A percentile compares a stretch with the other conserved stretches of the same genome.
phyloP scores from a whole-genome alignment of 2,888 invertebrate genomes.

The Erpobdella octoculata region DNA sequence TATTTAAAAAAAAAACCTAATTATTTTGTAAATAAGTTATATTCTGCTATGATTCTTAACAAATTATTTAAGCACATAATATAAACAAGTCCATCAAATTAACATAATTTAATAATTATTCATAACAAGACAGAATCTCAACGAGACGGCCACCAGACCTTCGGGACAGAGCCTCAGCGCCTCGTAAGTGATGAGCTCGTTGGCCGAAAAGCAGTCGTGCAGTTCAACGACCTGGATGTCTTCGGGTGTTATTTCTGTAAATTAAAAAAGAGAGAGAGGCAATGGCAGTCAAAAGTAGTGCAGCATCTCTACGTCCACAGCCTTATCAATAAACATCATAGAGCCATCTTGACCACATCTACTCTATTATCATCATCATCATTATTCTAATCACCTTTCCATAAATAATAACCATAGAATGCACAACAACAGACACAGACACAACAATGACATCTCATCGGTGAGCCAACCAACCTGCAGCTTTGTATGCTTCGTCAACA shows the following conservation, averaged over 20 bases:
- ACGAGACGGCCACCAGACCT: slow-evolving; percentile 42
- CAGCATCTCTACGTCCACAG: too few species aligned
- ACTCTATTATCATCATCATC: too few species aligned
- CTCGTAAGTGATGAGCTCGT: slow-evolving; percentile 93
- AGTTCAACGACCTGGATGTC: slow-evolving; percentile 89
- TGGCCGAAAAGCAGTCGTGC: slow-evolving; percentile 95
- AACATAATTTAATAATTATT: too few species aligned
- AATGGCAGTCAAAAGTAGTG: too few species aligned
- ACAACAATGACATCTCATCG: not conserved
- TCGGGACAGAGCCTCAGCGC: slow-evolving; percentile 75
- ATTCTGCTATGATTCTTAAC: too few species aligned
- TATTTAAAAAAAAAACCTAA: too few species aligned
- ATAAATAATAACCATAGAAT: not conserved
- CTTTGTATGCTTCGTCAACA: slow-evolving; percentile 54
- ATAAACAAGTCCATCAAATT: too few species aligned
- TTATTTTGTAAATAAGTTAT: too few species aligned
- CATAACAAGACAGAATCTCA: not conserved
- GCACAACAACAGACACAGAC: not conserved
- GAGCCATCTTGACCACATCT: too few species aligned
- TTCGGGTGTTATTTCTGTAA: slow-evolving; percentile 61
- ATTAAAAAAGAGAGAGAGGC: too few species aligned
- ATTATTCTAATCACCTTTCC: not conserved
- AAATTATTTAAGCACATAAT: too few species aligned
- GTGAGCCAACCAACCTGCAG: slow-evolving; percentile 42
- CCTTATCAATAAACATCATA: too few species aligned